These are phyloP conservation scores for Lordiphosa fenestrarum DNA, from an alignment of 2,888 invertebrate genomes.

Conservation along the genomic window DNA sequence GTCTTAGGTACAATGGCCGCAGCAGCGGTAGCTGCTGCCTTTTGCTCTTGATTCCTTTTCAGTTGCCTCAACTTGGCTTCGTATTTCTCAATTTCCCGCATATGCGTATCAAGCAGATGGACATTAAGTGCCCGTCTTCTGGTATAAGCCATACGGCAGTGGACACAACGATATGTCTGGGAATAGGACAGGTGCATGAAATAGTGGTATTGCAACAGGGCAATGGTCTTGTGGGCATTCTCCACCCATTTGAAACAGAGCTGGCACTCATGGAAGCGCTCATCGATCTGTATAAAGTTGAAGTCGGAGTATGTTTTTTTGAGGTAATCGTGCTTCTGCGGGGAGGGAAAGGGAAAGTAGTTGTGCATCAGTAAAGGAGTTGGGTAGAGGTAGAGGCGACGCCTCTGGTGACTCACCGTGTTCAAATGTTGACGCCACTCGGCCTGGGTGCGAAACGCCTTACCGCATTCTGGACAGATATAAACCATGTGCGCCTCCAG, in stretches of 20 bases:
- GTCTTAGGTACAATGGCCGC: neutral
- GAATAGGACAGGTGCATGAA: conserved; percentile 69
- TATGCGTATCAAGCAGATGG: conserved; percentile 51
- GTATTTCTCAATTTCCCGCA: conserved; percentile 49
- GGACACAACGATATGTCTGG: conserved; percentile 70
- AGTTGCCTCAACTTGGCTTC: conserved; percentile 47
- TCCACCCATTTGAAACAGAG: conserved; percentile 72
- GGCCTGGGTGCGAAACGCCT: conserved; percentile 63
- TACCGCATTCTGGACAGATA: conserved; percentile 75
- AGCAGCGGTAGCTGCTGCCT: neutral
- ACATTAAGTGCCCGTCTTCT: conserved; percentile 66
- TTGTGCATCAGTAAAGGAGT: too few species aligned
- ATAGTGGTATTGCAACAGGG: conserved; percentile 74
- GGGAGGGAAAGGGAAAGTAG: neutral
- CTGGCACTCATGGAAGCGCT: conserved; percentile 71
- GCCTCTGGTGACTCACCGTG: conserved; percentile 33
- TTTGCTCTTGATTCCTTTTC: conserved; percentile 31
- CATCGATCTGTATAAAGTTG: conserved; percentile 67
- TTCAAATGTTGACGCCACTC: conserved; percentile 76
- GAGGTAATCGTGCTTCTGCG: conserved; percentile 61
- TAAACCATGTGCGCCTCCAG: conserved; percentile 74
- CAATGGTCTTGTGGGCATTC: conserved; percentile 70
- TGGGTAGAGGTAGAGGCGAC: neutral
- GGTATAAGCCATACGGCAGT: conserved; percentile 62
- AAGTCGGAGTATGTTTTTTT: conserved; percentile 67